Percentiles rank a stretch among this genome's conserved stretches.
These are phyloP conservation scores for Pitta sordida DNA, from an alignment of 2,113 vertebrate species.

Conservation along the genomic window DNA sequence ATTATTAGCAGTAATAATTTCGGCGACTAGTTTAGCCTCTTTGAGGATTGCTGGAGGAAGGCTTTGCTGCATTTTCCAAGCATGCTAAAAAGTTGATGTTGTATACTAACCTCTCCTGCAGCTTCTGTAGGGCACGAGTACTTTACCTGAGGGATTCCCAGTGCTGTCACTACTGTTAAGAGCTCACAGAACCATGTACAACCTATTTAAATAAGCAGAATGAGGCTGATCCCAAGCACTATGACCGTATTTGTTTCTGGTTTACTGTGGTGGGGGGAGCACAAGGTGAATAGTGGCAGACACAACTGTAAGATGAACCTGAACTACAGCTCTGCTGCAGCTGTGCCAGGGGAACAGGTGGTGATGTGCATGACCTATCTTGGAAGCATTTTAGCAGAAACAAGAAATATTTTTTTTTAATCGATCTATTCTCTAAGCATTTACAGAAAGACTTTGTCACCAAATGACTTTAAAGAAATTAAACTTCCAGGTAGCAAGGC, in stretches of 20 bases:
- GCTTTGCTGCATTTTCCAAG: not conserved
- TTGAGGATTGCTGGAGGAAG: not conserved
- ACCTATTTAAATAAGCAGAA: not conserved
- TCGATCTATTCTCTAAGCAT: not conserved
- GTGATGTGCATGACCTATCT: rapidly evolving
- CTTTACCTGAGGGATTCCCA: not conserved
- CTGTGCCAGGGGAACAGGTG: not conserved
- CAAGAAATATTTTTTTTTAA: not conserved
- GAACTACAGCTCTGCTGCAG: not conserved
- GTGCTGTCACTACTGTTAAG: too few relatives aligned
- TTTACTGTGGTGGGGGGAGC: not conserved
- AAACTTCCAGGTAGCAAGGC: not conserved
- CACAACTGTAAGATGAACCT: rapidly evolving
- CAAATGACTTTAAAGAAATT: not conserved
- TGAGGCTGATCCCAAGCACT: not conserved
- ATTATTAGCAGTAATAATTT: not conserved
- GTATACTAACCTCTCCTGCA: not conserved
- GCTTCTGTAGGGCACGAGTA: not conserved
- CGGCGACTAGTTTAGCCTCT: not conserved
- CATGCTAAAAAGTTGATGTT: not conserved
- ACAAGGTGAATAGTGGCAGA: not conserved
- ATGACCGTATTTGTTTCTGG: rapidly evolving
- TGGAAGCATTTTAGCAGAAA: not conserved
- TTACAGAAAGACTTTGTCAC: not conserved
- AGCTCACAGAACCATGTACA: not conserved